These are phyloP conservation scores for Drosophila infuscata DNA, from an alignment of 2,888 invertebrate genomes.

Conservation along the genomic window DNA sequence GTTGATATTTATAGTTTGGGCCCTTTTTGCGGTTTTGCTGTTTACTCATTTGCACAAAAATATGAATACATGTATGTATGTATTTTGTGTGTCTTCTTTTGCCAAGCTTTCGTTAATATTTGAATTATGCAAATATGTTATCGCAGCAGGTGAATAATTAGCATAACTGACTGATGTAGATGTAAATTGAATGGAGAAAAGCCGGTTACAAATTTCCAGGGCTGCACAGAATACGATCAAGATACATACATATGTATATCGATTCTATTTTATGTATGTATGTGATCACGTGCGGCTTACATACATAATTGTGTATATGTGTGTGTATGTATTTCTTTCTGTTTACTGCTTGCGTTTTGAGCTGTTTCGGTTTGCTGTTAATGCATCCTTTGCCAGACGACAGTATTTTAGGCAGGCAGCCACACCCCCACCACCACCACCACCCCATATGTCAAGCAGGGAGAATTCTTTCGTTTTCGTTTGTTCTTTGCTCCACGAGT, in stretches of 20 bases:
- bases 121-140: constrained; percentile 69
- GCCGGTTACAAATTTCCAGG: constrained; percentile 49
- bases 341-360: constrained; percentile 14
- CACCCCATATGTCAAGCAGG: constrained; percentile 29
- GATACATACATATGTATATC: constrained; percentile 2
- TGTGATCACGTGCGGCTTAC: constrained; percentile 41
- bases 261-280: constrained; percentile 2
- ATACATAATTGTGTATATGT: not conserved
- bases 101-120: constrained; percentile 42
- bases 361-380: constrained; percentile 28
- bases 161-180: constrained; percentile 41
- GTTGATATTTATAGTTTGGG: constrained; percentile 62
- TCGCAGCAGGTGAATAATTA: constrained; percentile 69
- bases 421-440: constrained; percentile 8
- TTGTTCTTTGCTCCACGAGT: constrained; percentile 22
- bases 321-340: constrained; percentile 5
- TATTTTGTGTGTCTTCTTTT: constrained; percentile 23
- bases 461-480: constrained; percentile 41
- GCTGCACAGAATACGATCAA: constrained; percentile 39
- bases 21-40: constrained; percentile 49
- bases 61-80: constrained; percentile 18
- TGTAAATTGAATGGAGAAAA: constrained; percentile 41
- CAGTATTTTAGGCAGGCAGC: constrained; percentile 25
- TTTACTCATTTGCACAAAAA: constrained; percentile 33
- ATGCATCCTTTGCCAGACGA: constrained; percentile 52